Conservation (phyloP, 2,113 vertebrate species). For the Benitochromis conjunctus region DNA sequence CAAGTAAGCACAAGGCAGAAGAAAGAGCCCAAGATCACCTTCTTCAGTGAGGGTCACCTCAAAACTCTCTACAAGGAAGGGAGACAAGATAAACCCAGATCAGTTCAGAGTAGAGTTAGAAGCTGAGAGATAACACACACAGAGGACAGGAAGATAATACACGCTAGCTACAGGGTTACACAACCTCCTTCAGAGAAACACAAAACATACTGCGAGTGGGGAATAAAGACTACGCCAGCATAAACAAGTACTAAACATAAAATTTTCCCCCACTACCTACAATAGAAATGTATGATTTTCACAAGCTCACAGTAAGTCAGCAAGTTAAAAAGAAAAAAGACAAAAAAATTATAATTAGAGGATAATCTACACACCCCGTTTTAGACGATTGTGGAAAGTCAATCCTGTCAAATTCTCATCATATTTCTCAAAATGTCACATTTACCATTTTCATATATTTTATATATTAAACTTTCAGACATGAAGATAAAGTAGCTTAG, state of each 20-base stretch:
- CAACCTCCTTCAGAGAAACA: slow-evolving; percentile 7
- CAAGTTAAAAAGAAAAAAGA: background rate
- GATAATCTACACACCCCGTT: background rate
- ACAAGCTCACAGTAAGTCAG: no score
- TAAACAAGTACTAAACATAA: background rate
- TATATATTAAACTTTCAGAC: background rate
- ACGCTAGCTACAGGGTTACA: slow-evolving; percentile 13
- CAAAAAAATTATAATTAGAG: background rate
- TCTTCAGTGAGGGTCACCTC: slow-evolving; percentile 99
- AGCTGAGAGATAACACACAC: slow-evolving; percentile 59
- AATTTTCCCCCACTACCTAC: no score
- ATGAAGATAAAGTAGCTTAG: background rate
- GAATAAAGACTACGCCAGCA: background rate
- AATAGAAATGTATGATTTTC: no score
- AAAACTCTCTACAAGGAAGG: slow-evolving; percentile 96
- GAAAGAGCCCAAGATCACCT: slow-evolving; percentile 99
- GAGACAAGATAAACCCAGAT: slow-evolving; percentile 96
- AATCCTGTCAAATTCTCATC: background rate
- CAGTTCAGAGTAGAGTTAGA: slow-evolving; percentile 82
- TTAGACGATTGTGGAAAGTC: background rate
- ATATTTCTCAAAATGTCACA: background rate
- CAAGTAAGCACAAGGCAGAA: slow-evolving; percentile 79
- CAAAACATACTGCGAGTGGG: background rate
- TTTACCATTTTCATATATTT: background rate
- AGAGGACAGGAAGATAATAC: slow-evolving; percentile 50